Percentiles rank a stretch among this genome's conserved stretches.
Conservation (phyloP, 2,888 invertebrate genomes). For the Andrena minutula region DNA sequence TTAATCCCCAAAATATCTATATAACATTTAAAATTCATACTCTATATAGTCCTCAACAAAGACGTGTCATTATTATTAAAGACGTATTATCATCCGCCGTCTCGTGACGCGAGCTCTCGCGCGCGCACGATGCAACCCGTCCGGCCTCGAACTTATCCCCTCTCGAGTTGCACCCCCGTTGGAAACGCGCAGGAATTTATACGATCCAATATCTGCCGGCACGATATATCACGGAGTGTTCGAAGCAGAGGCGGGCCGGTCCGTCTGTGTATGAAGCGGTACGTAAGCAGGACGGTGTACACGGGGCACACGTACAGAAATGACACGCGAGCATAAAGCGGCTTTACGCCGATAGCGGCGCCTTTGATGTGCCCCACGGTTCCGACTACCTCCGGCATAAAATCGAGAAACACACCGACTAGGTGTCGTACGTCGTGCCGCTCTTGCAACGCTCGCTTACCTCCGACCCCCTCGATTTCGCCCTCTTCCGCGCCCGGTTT, state of each 20-base stretch:
- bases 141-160: conserved; percentile 53
- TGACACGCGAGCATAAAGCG: conserved; percentile 72
- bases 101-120: conserved; percentile 7
- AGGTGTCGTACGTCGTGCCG: conserved; percentile 62
- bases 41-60: no score
- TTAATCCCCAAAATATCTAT: no score
- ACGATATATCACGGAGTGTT: conserved; percentile 72
- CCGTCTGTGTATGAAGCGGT: conserved; percentile 11
- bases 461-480: conserved; percentile 40
- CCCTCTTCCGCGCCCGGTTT: conserved; percentile 3
- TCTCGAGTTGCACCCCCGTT: conserved; percentile 50
- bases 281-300: conserved; percentile 21
- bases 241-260: conserved; percentile 55
- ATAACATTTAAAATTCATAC: no score
- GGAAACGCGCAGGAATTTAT: conserved; percentile 71
- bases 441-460: conserved; percentile 42
- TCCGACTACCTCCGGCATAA: conserved; percentile 71
- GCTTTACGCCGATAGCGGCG: conserved; percentile 81
- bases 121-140: conserved; percentile 10
- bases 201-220: conserved; percentile 76
- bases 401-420: conserved; percentile 70
- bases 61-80: no score
- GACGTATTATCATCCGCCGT: conserved; percentile 1
- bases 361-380: conserved; percentile 78
- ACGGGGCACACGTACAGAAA: conserved; percentile 47